Evolutionary conservation across 2,888 invertebrate species (phyloP).

Genomic region (Brenthis daphne): DNA sequence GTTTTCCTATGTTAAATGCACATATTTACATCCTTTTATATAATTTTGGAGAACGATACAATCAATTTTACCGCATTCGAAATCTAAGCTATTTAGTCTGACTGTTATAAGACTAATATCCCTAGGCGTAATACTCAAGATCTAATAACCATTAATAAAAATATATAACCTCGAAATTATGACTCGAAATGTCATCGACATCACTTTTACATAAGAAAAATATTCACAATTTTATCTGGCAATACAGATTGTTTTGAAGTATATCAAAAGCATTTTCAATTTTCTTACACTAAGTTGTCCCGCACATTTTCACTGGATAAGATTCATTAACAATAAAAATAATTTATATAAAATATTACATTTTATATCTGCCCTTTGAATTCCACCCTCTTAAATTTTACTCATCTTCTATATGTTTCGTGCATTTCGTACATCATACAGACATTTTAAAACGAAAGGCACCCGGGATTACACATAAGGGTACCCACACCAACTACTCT

Average conservation of each 20-base stretch:
- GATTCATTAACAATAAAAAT: slow-evolving; percentile 74
- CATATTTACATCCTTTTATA: slow-evolving; percentile 72
- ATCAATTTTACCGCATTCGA: slow-evolving; percentile 56
- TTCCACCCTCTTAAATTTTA: slow-evolving; percentile 65
- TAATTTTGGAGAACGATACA: slow-evolving; percentile 63
- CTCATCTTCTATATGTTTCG: slow-evolving; percentile 93
- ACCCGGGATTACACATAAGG: slow-evolving; percentile 79
- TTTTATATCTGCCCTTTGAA: slow-evolving; percentile 63
- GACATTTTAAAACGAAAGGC: slow-evolving; percentile 82
- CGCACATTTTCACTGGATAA: slow-evolving; percentile 72
- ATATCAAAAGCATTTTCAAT: slow-evolving; percentile 74
- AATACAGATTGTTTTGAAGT: slow-evolving; percentile 79
- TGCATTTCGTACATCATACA: slow-evolving; percentile 94
- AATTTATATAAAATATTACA: slow-evolving; percentile 77
- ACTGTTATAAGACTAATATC: slow-evolving; percentile 61
- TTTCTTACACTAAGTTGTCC: slow-evolving; percentile 78
- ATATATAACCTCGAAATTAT: slow-evolving; percentile 72
- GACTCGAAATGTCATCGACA: slow-evolving; percentile 80
- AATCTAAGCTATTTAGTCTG: slow-evolving; percentile 58
- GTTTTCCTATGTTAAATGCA: slow-evolving; percentile 74
- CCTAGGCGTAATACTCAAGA: slow-evolving; percentile 75
- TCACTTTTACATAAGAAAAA: slow-evolving; percentile 76
- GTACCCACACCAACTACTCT: slow-evolving; percentile 81
- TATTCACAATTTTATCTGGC: slow-evolving; percentile 83
- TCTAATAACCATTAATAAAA: slow-evolving; percentile 74